A percentile compares a stretch with the other conserved stretches of the same genome.
phyloP scores from a whole-genome alignment of 2,797 vertebrate genomes.

The Catostomus latipinnis region DNA sequence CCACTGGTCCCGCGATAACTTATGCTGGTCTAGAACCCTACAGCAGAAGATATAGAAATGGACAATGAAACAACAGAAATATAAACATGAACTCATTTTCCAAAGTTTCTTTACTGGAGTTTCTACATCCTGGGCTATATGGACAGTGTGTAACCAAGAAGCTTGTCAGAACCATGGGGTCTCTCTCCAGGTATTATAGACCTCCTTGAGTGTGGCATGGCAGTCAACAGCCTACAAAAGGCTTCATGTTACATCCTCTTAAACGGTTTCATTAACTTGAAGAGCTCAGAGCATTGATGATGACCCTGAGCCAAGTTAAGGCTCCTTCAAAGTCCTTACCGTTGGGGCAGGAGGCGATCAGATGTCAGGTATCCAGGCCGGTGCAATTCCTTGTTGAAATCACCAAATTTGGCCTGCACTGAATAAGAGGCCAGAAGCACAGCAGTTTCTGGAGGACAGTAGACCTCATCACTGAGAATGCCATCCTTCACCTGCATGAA shows the following conservation, averaged over 20 bases:
- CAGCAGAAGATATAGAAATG: not conserved
- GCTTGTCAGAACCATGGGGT: too few species aligned
- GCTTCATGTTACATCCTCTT: too few species aligned
- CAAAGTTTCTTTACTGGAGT: not conserved
- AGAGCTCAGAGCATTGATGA: not conserved
- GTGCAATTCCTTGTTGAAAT: conserved; percentile 89
- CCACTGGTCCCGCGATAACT: conserved; percentile 94
- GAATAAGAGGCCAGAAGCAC: conserved; percentile 96
- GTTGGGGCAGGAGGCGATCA: conserved; percentile 90
- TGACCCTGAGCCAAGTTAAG: too few species aligned
- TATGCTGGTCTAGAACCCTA: conserved; percentile 96
- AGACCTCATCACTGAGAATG: conserved; percentile 92
- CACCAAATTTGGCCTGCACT: conserved; percentile 94
- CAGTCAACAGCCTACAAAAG: too few species aligned
- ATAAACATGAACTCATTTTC: not conserved
- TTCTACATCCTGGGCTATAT: not conserved
- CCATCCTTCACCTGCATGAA: conserved; percentile 96
- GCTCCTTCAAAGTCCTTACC: conserved; percentile 74
- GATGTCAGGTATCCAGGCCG: conserved; percentile 88
- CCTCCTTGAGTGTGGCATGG: too few species aligned
- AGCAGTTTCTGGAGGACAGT: conserved; percentile 95
- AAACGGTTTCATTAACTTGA: too few species aligned
- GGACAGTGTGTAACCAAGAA: too few species aligned
- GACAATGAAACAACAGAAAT: conserved; percentile 5
- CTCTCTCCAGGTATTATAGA: too few species aligned